phyloP scores from a whole-genome alignment of 1,140 invertebrate species.

The Zaprionus gabonicus region DNA sequence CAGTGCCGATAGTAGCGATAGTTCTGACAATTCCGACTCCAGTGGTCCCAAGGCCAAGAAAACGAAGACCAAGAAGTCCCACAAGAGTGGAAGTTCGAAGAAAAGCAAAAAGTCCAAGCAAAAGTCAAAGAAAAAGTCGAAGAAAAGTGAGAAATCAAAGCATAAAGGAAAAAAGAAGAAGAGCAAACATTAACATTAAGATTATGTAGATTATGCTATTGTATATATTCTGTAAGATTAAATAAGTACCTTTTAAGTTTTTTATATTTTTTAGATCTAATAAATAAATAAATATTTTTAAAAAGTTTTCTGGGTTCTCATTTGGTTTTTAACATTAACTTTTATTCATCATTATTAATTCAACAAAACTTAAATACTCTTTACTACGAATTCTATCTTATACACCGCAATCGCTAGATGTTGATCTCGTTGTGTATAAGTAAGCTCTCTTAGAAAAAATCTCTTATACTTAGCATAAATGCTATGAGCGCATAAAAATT shows the following conservation, averaged over 20 bases:
- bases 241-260: too few relatives aligned
- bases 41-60: slow-evolving; percentile 35
- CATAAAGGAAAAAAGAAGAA: slow-evolving; percentile 69
- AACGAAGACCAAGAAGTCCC: slow-evolving; percentile 60
- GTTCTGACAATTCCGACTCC: slow-evolving; percentile 35
- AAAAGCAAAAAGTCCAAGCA: slow-evolving; percentile 65
- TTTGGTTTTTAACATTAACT: neutral
- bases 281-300: too few relatives aligned
- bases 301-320: too few relatives aligned
- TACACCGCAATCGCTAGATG: too few relatives aligned
- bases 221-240: neutral
- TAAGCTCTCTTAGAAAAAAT: too few relatives aligned
- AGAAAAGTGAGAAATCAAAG: slow-evolving; percentile 67
- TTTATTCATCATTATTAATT: too few relatives aligned
- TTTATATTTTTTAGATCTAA: too few relatives aligned
- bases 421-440: too few relatives aligned
- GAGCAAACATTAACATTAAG: slow-evolving; percentile 45
- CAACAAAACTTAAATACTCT: too few relatives aligned
- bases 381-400: too few relatives aligned
- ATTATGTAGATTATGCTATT: neutral
- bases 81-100: slow-evolving; percentile 60
- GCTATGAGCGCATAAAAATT: neutral
- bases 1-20: slow-evolving; percentile 50
- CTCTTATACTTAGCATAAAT: too few relatives aligned
- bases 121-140: slow-evolving; percentile 74